These are phyloP conservation scores for Myiotriccus ornatus DNA, from an alignment of 2,797 vertebrate genomes.

Conservation along the genomic window DNA sequence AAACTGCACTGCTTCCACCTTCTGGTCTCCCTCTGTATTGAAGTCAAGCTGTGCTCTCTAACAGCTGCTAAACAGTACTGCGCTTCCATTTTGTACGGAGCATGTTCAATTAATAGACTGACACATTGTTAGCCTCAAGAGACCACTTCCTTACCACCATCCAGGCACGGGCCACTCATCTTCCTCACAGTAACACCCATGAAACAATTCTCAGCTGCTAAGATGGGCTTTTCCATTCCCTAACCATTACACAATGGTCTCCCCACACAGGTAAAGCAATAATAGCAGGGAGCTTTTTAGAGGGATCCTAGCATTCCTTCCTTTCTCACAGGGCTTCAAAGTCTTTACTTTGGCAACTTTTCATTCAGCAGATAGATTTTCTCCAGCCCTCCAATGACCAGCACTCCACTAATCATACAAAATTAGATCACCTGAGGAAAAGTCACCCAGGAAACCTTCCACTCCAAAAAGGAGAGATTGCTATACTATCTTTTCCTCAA, in stretches of 20 bases:
- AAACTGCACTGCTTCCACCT: constrained; percentile 45
- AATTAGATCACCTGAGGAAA: neutral
- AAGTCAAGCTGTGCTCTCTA: neutral
- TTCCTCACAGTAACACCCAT: neutral
- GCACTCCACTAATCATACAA: neutral
- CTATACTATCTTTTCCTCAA: neutral
- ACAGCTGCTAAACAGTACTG: neutral
- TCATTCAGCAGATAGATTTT: neutral
- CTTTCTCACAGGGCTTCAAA: neutral
- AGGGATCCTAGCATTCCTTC: neutral
- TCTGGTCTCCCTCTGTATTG: neutral
- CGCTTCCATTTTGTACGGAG: neutral
- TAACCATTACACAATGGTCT: neutral
- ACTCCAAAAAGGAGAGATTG: neutral
- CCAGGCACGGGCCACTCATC: neutral
- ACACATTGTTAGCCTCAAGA: neutral
- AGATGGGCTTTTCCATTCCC: neutral
- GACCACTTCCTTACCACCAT: accelerated
- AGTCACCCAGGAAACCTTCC: neutral
- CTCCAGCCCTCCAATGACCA: neutral
- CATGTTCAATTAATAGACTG: accelerated
- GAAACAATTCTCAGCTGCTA: neutral
- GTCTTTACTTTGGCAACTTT: neutral
- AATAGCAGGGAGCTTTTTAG: neutral
- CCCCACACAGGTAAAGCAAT: accelerated